Evolutionary conservation across 2,113 vertebrate species (phyloP).

Genomic region (Platysteira castanea): DNA sequence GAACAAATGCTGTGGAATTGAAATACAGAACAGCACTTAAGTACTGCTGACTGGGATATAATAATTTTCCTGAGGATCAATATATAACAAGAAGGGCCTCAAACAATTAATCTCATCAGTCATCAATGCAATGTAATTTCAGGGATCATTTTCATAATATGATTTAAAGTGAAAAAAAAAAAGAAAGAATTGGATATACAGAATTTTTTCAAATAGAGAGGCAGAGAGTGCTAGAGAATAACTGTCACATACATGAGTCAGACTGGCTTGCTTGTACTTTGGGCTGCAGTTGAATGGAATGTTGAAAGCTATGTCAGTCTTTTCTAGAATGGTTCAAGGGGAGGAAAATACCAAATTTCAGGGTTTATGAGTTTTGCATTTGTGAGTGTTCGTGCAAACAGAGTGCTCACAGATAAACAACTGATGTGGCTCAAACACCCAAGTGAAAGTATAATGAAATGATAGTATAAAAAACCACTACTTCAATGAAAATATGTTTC

Average conservation of each 20-base stretch:
- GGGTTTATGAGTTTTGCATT: constrained; percentile 6
- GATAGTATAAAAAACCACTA: background rate
- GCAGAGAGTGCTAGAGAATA: background rate
- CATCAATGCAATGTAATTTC: background rate
- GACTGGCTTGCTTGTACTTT: background rate
- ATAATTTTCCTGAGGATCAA: background rate
- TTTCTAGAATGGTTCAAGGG: background rate
- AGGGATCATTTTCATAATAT: background rate
- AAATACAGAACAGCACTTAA: background rate
- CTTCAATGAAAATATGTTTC: background rate
- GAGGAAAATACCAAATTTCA: constrained; percentile 3
- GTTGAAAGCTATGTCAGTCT: constrained; percentile 1
- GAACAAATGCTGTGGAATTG: background rate
- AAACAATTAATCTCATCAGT: background rate
- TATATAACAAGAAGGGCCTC: background rate
- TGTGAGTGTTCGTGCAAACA: background rate
- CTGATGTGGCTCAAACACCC: background rate
- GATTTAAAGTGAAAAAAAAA: background rate
- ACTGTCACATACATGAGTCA: background rate
- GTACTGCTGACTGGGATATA: background rate
- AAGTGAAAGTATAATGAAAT: background rate
- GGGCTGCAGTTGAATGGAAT: background rate
- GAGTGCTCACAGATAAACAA: background rate
- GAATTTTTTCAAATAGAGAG: background rate
- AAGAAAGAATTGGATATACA: background rate